Conservation (phyloP, 1,140 invertebrate genomes). For the Gonatopus flavifemur region DNA sequence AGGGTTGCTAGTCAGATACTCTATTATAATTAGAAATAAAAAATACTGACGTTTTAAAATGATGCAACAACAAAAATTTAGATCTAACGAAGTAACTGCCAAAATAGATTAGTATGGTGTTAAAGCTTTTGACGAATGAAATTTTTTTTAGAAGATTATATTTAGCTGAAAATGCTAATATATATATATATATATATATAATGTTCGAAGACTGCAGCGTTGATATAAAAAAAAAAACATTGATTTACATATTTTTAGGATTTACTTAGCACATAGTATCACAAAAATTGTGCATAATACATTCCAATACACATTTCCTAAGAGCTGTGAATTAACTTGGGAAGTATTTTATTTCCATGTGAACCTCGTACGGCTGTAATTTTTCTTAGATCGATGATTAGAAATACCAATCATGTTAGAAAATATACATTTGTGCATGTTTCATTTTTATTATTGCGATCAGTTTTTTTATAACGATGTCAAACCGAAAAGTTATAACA, state of each 20-base stretch:
- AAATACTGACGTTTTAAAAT: constrained; percentile 9
- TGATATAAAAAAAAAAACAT: constrained; percentile 20
- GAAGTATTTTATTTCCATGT: constrained; percentile 30
- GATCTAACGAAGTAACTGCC: no score
- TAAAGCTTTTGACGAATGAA: constrained; percentile 22
- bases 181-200: constrained; percentile 27
- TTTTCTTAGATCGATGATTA: background rate
- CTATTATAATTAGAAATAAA: background rate
- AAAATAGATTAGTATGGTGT: no score
- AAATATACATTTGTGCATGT: no score
- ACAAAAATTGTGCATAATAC: constrained; percentile 20
- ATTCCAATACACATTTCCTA: constrained; percentile 29
- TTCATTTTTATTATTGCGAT: no score
- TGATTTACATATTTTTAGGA: no score
- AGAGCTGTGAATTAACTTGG: constrained; percentile 15
- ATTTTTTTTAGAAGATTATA: constrained; percentile 24
- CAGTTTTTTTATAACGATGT: no score
- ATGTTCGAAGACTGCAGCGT: constrained; percentile 25
- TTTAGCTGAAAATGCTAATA: constrained; percentile 18
- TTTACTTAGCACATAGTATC: no score
- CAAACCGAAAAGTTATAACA: no score
- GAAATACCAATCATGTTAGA: no score
- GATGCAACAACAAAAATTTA: background rate
- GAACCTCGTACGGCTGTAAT: constrained; percentile 3
- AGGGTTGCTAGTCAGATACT: constrained; percentile 23